Evolutionary conservation across 2,888 invertebrate genomes (phyloP), one percentile per base, ranked within the genome.

Genomic region (Myopa tessellatipennis): DNA sequence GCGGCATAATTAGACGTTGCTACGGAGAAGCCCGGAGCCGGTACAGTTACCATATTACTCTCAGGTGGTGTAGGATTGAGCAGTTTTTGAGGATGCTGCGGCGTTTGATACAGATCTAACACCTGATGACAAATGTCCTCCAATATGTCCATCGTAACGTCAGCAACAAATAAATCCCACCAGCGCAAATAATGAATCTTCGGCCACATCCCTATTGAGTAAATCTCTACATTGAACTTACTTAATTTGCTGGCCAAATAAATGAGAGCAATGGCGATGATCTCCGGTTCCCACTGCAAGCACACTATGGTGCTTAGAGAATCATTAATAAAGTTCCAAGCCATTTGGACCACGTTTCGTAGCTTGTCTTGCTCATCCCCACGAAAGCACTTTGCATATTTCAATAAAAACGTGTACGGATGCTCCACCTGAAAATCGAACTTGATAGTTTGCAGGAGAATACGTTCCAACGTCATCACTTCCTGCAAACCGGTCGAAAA

Each of bases 241-340:
- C 96, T 97, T 36, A 99, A 91, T 87, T 98, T 98, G 74, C 98
- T 96, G 0, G 99, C 98, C 78, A 99, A 91, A 89, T 99, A 98
- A 93, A 99, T 97, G 14, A 99, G 91, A 0, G 99, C 98, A 7
- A 99, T 98, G 0, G 99, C 98, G 82, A 97, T 96, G 65, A 99
- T 97, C 90, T 99, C 99, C 0, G 99, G 98, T 89, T 99, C 99
- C 98, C 98, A 99, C 90, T 98, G 98, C 70, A 99, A 91, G 82
- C 96, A 96, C 69, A 99, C 91, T 1, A 98, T 98, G 4, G 99
- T 99, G 87, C 98, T 98, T 81, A 98, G 91, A 92, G 96, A 96
- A 90, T 99, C 99, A 90, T 99, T 99, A 0, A 99, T 97, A 89
- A 99, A 99, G 6, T 98, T 99, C 99, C 99, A 99, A 0, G 98